These are phyloP conservation scores for Panopea generosa DNA, from an alignment of 2,888 invertebrate species.

Conservation along the genomic window DNA sequence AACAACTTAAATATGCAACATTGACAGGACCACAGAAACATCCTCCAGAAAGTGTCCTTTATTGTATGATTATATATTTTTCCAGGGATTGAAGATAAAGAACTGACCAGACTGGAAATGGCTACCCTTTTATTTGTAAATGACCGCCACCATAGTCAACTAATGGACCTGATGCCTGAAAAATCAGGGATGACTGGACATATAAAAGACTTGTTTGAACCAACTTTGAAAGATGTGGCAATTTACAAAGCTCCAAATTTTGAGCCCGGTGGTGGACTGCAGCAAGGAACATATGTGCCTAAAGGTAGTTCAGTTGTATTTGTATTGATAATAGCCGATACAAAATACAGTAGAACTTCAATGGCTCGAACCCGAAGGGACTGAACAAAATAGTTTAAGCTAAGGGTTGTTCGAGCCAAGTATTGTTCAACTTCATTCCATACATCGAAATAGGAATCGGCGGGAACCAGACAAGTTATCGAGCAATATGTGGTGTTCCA, in stretches of 20 bases:
- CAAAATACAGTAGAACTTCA: too few species aligned
- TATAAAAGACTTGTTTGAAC: constrained; percentile 81
- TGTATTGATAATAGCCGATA: not conserved
- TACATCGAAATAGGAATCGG: too few species aligned
- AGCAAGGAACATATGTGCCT: constrained; percentile 94
- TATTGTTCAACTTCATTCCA: too few species aligned
- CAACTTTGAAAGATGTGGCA: constrained; percentile 86
- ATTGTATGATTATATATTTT: too few species aligned
- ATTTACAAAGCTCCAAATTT: constrained; percentile 95
- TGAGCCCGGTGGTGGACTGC: constrained; percentile 89
- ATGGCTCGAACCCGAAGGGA: too few species aligned
- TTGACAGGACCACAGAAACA: too few species aligned
- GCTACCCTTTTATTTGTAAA: constrained; percentile 96
- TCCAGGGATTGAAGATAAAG: constrained; percentile 88
- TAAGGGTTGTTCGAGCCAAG: too few species aligned
- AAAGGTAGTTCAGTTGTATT: constrained; percentile 85
- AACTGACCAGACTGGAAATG: constrained; percentile 94
- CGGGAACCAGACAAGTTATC: too few species aligned
- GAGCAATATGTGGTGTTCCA: too few species aligned
- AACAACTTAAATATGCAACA: too few species aligned
- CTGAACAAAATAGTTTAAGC: too few species aligned
- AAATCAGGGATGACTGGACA: constrained; percentile 90
- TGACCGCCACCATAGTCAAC: constrained; percentile 97
- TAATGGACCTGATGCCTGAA: constrained; percentile 98
- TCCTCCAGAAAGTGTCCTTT: too few species aligned